Percentiles rank a stretch among this genome's conserved stretches.
phyloP scores from a whole-genome alignment of 2,888 invertebrate genomes.

The Deroplatys truncata region DNA sequence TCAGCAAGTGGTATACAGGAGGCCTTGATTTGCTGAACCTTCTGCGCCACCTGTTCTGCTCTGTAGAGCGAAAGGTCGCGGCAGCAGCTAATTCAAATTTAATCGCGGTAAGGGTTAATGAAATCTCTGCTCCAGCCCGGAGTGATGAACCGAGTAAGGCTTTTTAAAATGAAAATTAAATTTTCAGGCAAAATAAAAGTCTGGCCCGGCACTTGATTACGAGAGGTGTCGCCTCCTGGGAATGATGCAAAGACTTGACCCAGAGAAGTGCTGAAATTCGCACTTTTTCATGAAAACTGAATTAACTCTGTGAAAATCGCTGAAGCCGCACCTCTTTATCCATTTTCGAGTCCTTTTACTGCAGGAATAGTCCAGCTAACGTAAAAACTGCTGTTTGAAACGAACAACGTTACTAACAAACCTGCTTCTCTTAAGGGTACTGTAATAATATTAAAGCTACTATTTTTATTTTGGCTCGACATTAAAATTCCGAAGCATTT shows the following conservation, averaged over 20 bases:
- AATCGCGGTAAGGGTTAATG: not conserved
- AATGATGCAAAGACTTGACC: not conserved
- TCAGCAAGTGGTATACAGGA: not conserved
- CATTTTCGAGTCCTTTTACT: too few species aligned
- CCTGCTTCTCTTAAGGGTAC: too few species aligned
- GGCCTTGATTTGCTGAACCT: not conserved
- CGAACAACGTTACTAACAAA: too few species aligned
- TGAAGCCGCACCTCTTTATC: too few species aligned
- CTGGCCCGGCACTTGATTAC: not conserved
- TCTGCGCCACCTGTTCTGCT: not conserved
- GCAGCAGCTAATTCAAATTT: not conserved
- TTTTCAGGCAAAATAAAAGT: not conserved
- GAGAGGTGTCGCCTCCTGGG: not conserved
- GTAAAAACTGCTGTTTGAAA: too few species aligned
- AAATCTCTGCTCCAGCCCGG: not conserved
- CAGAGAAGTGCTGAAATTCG: not conserved
- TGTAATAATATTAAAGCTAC: too few species aligned
- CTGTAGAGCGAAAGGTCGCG: not conserved
- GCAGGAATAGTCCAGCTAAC: too few species aligned
- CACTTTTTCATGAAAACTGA: not conserved
- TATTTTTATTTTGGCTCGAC: too few species aligned
- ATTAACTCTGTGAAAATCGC: not conserved
- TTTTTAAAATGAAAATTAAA: not conserved
- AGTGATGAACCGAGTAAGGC: not conserved
- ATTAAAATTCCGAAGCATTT: too few species aligned